These are phyloP conservation scores for Pristiophorus japonicus DNA, from an alignment of 2,113 vertebrate genomes.

Conservation along the genomic window DNA sequence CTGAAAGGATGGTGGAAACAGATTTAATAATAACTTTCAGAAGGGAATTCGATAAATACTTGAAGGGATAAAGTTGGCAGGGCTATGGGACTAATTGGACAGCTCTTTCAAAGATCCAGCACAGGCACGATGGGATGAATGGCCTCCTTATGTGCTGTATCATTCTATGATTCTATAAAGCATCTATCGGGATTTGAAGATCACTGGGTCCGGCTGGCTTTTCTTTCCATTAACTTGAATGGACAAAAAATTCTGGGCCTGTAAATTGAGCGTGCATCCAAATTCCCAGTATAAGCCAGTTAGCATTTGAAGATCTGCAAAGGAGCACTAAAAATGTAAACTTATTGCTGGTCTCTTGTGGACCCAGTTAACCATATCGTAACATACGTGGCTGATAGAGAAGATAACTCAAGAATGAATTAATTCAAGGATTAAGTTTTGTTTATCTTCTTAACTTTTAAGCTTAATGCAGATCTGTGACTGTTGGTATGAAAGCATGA, in stretches of 20 bases:
- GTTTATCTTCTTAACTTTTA: neutral
- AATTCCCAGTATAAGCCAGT: neutral
- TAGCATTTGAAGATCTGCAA: neutral
- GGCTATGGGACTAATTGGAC: neutral
- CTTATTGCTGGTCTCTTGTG: neutral
- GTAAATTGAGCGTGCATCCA: neutral
- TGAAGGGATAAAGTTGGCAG: neutral
- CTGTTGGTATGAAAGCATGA: conserved; percentile 50
- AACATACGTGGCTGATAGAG: neutral
- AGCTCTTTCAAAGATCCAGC: neutral
- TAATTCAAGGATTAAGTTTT: neutral
- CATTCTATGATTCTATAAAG: neutral
- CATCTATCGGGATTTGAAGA: neutral
- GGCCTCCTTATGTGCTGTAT: neutral
- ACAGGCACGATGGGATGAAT: neutral
- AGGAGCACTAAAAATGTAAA: neutral
- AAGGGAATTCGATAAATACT: neutral
- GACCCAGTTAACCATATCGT: neutral
- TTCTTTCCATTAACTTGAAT: neutral
- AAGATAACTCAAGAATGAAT: neutral
- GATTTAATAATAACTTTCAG: neutral
- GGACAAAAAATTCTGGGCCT: no score
- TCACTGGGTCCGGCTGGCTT: neutral
- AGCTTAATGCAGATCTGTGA: neutral
- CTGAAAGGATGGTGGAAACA: neutral